These are phyloP conservation scores for Caracal caracal DNA, from an alignment of 2,113 vertebrate genomes.

Conservation along the genomic window DNA sequence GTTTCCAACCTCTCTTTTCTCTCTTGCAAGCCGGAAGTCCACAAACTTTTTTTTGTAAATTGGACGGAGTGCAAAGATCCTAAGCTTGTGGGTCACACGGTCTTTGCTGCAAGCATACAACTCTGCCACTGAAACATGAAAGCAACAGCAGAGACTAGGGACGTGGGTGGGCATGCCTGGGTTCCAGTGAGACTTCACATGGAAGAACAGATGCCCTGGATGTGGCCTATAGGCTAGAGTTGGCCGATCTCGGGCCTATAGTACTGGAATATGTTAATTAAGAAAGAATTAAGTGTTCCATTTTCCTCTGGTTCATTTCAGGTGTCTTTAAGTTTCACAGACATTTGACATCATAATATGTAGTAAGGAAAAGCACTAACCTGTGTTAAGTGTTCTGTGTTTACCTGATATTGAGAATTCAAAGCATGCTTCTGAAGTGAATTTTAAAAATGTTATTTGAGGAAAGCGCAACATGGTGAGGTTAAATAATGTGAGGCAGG, in stretches of 20 bases:
- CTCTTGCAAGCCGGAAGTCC: background rate
- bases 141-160: background rate
- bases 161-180: fast-evolving
- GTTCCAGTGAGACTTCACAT: background rate
- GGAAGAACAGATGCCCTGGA: fast-evolving
- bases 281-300: background rate
- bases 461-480: background rate
- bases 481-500: background rate
- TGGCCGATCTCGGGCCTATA: background rate
- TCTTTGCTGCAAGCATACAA: background rate
- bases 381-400: background rate
- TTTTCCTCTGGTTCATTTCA: background rate
- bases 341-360: background rate
- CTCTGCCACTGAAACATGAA: background rate
- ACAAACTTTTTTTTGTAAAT: background rate
- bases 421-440: background rate
- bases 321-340: background rate
- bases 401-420: background rate
- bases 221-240: background rate
- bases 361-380: background rate
- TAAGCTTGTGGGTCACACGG: background rate
- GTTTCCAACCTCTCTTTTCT: background rate
- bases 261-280: background rate
- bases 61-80: background rate
- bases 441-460: background rate